A percentile compares a stretch with the other conserved stretches of the same genome.
Conservation (phyloP, 2,797 vertebrate species). For the Lepidocolaptes lacrymiger region DNA sequence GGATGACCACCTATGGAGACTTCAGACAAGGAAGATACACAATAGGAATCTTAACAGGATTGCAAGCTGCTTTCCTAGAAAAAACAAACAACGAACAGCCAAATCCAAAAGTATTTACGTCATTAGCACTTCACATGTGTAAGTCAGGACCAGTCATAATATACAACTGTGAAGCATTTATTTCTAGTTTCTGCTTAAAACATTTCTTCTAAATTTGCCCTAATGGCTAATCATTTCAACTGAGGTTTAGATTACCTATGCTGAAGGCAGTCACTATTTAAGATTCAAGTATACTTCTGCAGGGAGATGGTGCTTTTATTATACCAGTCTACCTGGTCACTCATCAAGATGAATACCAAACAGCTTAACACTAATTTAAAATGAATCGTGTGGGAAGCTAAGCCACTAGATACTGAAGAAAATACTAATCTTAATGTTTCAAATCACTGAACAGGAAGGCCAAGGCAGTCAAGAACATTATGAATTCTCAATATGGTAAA, state of each 20-base stretch:
- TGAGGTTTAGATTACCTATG: not conserved
- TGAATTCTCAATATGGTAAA: not conserved
- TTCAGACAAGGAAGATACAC: conserved; percentile 5
- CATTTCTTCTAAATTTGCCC: not conserved
- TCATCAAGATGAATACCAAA: not conserved
- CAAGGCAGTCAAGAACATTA: not conserved
- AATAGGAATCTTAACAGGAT: not conserved
- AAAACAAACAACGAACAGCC: not conserved
- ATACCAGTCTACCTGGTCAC: not conserved
- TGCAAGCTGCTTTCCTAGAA: not conserved
- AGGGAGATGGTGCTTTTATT: not conserved
- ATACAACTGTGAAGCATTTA: not conserved
- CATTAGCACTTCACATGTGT: not conserved
- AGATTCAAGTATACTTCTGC: not conserved
- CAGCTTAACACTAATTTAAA: not conserved
- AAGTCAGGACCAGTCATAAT: not conserved
- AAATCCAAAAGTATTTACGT: not conserved
- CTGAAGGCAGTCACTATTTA: not conserved
- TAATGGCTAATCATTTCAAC: not conserved
- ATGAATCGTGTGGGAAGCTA: accelerated
- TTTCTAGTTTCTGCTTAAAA: not conserved
- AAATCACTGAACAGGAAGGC: not conserved
- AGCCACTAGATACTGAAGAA: not conserved
- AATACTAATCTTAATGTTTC: not conserved
- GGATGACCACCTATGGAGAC: not conserved